Percentiles rank a stretch among this genome's conserved stretches.
Conservation (phyloP, 2,888 invertebrate genomes). For the Eurytoma adleriae region DNA sequence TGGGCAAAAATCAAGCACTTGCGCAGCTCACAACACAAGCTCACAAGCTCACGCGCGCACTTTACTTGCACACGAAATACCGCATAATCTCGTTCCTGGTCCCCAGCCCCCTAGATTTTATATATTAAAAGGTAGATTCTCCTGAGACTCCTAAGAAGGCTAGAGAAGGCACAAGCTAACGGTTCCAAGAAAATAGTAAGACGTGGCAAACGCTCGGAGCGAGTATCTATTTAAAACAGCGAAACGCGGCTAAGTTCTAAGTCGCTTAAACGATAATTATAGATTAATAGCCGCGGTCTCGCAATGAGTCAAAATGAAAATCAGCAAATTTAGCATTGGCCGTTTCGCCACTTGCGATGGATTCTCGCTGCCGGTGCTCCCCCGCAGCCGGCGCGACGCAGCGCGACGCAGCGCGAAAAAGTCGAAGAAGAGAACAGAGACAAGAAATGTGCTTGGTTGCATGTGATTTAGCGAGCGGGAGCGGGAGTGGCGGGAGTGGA, state of each 20-base stretch:
- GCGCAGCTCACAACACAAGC: neutral
- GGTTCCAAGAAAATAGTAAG: constrained; percentile 36
- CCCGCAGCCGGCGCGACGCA: neutral
- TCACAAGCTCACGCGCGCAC: neutral
- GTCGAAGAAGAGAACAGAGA: neutral
- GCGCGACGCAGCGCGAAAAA: neutral
- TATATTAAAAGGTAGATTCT: neutral
- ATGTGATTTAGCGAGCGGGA: constrained; percentile 72
- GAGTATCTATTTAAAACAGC: constrained; percentile 27
- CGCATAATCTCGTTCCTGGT: neutral
- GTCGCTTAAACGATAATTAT: constrained; percentile 12
- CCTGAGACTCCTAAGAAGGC: too few species aligned
- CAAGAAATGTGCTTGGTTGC: constrained; percentile 71
- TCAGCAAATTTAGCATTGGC: neutral
- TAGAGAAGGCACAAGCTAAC: constrained; percentile 20
- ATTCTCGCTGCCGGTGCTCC: neutral
- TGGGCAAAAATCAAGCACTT: too few species aligned
- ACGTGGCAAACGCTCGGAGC: constrained; percentile 5
- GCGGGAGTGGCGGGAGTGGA: constrained; percentile 56
- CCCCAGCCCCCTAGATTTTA: neutral
- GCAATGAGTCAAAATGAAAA: neutral
- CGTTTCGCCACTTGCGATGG: too few species aligned
- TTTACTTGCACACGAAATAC: too few species aligned
- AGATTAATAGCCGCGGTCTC: neutral
- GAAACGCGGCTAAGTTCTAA: neutral